A percentile compares a stretch with the other conserved stretches of the same genome.
Evolutionary conservation across 2,113 vertebrate genomes (phyloP).

Genomic region (Pampusana beccarii): DNA sequence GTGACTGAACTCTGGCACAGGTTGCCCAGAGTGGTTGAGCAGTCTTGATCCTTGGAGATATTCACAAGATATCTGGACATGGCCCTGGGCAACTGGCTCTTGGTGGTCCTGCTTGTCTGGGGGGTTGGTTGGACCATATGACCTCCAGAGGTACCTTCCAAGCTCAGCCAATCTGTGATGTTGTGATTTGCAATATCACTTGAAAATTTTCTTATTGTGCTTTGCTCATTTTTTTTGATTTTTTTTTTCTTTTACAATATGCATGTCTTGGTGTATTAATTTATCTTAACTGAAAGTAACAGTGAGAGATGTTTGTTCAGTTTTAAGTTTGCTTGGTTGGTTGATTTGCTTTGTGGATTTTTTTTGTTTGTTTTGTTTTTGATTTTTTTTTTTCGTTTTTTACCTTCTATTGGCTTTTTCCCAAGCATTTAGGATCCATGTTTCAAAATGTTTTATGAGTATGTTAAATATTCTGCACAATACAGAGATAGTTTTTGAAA

Average conservation of each 20-base stretch:
- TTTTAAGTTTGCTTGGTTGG: neutral
- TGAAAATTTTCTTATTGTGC: neutral
- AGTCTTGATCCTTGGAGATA: neutral
- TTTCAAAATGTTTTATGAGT: neutral
- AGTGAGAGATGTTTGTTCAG: neutral
- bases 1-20: neutral
- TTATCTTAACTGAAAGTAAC: neutral
- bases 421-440: neutral
- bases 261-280: neutral
- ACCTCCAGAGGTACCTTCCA: neutral
- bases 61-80: neutral
- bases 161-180: neutral
- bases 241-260: neutral
- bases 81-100: fast-evolving
- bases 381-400: no score
- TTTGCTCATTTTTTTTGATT: neutral
- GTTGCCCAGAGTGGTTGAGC: neutral
- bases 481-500: neutral
- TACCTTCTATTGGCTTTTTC: neutral
- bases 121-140: neutral
- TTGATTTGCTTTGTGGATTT: no score
- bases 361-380: fast-evolving
- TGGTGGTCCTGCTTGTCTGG: fast-evolving
- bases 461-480: neutral
- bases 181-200: neutral